Evolutionary conservation across 2,797 vertebrate species (phyloP).

Genomic region (Urophycis tenuis): DNA sequence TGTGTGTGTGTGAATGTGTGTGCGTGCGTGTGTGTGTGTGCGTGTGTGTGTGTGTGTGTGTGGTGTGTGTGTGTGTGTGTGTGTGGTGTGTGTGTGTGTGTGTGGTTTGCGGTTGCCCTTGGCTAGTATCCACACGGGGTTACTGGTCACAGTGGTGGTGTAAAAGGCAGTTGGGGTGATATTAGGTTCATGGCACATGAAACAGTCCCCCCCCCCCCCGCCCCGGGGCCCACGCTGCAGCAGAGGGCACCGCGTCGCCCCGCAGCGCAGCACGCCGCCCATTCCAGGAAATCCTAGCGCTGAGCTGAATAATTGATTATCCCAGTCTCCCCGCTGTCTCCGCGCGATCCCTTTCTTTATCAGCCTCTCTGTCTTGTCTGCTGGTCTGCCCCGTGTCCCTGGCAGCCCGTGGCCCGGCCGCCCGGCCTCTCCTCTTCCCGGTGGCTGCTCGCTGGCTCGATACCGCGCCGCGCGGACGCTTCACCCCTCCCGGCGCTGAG

Average conservation of each 20-base stretch:
- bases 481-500: neutral
- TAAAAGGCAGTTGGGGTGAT: constrained; percentile 2
- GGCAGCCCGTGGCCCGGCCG: neutral
- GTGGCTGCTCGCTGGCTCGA: neutral
- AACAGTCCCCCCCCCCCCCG: constrained; percentile 1
- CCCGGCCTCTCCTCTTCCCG: neutral
- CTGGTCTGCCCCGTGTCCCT: neutral
- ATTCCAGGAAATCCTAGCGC: constrained; percentile 47
- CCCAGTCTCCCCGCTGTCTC: constrained; percentile 46
- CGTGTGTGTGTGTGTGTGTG: neutral
- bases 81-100: neutral
- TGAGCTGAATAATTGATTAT: constrained; percentile 58
- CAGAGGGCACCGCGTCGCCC: neutral
- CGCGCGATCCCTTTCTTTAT: neutral
- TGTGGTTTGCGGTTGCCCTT: neutral
- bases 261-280: neutral
- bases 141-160: neutral
- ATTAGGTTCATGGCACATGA: neutral
- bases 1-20: neutral
- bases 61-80: neutral
- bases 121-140: neutral
- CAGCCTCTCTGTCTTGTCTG: neutral
- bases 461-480: neutral
- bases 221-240: neutral
- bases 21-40: neutral